Percentiles rank a stretch among this genome's conserved stretches.
These are phyloP conservation scores for Sinocyclocheilus anophthalmus DNA, from an alignment of 2,113 vertebrate species.

Conservation along the genomic window DNA sequence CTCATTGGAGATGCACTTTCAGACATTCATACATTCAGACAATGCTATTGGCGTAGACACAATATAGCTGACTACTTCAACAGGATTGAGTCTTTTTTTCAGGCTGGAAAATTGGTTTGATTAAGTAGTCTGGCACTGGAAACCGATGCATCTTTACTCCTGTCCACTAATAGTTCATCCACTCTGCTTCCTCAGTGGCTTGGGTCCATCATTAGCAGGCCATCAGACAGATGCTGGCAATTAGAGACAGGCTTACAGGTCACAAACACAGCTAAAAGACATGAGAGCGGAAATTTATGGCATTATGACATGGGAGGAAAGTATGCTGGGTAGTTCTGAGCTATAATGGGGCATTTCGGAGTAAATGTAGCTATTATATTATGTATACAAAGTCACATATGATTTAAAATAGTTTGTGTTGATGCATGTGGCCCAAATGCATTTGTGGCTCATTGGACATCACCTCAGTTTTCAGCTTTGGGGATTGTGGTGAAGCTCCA, in stretches of 20 bases:
- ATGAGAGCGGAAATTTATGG: neutral
- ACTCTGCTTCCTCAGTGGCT: slow-evolving; percentile 11
- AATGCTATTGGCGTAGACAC: neutral
- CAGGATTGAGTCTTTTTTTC: neutral
- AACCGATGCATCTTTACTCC: slow-evolving; percentile 10
- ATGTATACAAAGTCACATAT: neutral
- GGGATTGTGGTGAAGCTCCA: neutral
- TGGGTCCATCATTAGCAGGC: slow-evolving; percentile 44
- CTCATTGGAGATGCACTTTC: neutral
- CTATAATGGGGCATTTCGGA: slow-evolving; percentile 27
- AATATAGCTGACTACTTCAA: neutral
- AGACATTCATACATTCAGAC: neutral
- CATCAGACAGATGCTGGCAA: slow-evolving; percentile 41
- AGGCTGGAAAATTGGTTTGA: slow-evolving; percentile 42
- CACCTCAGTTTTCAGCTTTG: neutral
- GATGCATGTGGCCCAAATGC: neutral
- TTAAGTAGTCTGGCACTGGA: slow-evolving; percentile 33
- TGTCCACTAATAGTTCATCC: slow-evolving; percentile 38
- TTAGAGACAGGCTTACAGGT: neutral
- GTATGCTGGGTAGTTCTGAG: neutral
- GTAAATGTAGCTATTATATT: slow-evolving; percentile 5
- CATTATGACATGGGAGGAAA: slow-evolving; percentile 39
- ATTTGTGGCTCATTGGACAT: neutral
- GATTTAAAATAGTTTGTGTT: neutral
- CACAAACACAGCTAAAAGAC: slow-evolving; percentile 11